These are phyloP conservation scores for Aplysia californica DNA, from an alignment of 1,140 invertebrate genomes.

Conservation along the genomic window DNA sequence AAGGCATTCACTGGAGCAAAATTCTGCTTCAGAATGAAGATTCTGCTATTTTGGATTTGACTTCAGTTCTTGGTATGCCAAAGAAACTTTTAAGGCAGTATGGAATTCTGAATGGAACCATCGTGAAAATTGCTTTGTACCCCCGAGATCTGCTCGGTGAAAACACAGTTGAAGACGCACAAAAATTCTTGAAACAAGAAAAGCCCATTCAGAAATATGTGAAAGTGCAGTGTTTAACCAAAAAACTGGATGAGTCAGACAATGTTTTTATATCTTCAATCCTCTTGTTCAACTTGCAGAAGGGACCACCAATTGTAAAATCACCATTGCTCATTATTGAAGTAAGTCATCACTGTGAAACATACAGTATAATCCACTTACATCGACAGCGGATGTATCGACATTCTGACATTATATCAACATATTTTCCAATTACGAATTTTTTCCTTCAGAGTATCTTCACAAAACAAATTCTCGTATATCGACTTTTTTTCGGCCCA, in stretches of 20 bases:
- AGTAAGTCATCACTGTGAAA: conserved; percentile 1
- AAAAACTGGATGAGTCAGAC: conserved; percentile 32
- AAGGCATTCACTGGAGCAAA: conserved; percentile 31
- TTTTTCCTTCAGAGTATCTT: conserved; percentile 1
- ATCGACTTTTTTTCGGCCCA: no score
- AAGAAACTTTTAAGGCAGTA: conserved; percentile 46
- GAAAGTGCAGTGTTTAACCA: conserved; percentile 48
- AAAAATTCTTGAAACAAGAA: conserved; percentile 5
- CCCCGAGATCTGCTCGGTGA: conserved; percentile 18
- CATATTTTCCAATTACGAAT: no score
- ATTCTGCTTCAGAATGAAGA: conserved; percentile 33
- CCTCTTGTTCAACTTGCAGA: conserved; percentile 51
- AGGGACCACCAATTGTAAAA: conserved; percentile 28
- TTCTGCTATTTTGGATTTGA: conserved; percentile 41
- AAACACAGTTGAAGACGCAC: not conserved
- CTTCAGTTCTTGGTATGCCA: conserved; percentile 49
- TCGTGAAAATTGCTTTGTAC: conserved; percentile 46
- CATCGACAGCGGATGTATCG: no score
- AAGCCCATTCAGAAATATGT: conserved; percentile 40
- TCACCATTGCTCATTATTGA: conserved; percentile 29
- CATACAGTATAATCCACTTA: not conserved
- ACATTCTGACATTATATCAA: no score
- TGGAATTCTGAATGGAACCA: conserved; percentile 50
- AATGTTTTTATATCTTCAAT: conserved; percentile 52
- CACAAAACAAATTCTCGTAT: not conserved